These are phyloP conservation scores for Drosophila melanosoma DNA, from an alignment of 2,888 invertebrate genomes.

Conservation along the genomic window DNA sequence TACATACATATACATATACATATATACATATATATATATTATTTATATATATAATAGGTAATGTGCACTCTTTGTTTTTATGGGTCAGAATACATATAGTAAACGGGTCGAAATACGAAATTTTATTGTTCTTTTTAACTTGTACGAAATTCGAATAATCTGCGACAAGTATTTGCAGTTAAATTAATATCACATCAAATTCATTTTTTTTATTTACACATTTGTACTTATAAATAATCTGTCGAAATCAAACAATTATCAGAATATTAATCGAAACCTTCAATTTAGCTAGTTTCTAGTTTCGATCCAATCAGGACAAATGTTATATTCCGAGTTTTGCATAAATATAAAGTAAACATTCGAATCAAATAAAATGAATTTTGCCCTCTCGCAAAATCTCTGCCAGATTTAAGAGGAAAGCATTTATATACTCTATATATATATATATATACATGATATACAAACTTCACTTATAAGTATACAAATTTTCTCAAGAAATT, in stretches of 20 bases:
- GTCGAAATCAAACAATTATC: not conserved
- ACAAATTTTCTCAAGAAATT: not conserved
- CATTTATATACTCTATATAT: slow-evolving; percentile 1
- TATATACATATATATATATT: slow-evolving; percentile 7
- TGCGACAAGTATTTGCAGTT: not conserved
- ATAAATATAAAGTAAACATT: not conserved
- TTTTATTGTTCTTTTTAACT: not conserved
- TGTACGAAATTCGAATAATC: slow-evolving; percentile 1
- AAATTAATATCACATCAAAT: not conserved
- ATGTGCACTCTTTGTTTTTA: slow-evolving; percentile 3
- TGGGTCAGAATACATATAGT: not conserved
- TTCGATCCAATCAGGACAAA: not conserved
- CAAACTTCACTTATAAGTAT: not conserved
- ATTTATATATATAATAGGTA: not conserved
- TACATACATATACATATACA: not conserved
- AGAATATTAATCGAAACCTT: slow-evolving; percentile 13
- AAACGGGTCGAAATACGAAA: slow-evolving; percentile 15
- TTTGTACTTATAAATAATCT: slow-evolving; percentile 33
- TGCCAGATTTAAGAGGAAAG: not conserved
- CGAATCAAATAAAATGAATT: not conserved
- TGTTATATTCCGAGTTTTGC: not conserved
- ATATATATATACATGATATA: not conserved
- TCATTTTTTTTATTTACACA: not conserved
- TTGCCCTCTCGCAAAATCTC: not conserved
- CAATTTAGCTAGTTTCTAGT: slow-evolving; percentile 19